Evolutionary conservation across 2,888 invertebrate species (phyloP).

Genomic region (Diloba caeruleocephala): DNA sequence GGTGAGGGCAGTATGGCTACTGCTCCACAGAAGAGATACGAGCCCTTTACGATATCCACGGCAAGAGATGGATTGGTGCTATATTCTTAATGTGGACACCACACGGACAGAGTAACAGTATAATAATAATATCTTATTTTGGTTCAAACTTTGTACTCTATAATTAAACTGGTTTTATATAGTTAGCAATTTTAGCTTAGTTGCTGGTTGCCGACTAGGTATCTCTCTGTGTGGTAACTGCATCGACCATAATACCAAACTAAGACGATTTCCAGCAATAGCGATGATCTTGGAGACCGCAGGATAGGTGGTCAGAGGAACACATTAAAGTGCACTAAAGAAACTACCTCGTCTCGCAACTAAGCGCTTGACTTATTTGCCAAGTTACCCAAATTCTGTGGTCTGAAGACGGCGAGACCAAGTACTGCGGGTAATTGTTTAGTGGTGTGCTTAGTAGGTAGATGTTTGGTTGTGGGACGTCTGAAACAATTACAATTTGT

Average conservation of each 20-base stretch:
- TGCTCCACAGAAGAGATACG: too few relatives aligned
- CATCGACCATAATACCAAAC: conserved; percentile 34
- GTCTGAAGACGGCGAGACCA: conserved; percentile 41
- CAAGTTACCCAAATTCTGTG: conserved; percentile 57
- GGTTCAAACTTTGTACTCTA: too few relatives aligned
- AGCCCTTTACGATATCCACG: too few relatives aligned
- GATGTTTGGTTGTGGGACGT: conserved; percentile 9
- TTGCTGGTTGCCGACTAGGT: neutral
- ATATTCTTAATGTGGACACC: too few relatives aligned
- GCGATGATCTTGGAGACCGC: conserved; percentile 45
- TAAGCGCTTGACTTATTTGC: conserved; percentile 66
- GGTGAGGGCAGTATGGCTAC: too few relatives aligned
- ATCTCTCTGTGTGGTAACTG: conserved; percentile 14
- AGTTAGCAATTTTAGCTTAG: neutral
- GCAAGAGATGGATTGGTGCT: too few relatives aligned
- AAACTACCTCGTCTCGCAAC: conserved; percentile 67
- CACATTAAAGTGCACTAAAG: conserved; percentile 83
- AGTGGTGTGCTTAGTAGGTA: conserved; percentile 42
- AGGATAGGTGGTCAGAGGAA: conserved; percentile 55
- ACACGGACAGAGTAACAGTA: too few relatives aligned
- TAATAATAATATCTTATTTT: too few relatives aligned
- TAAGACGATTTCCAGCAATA: conserved; percentile 36
- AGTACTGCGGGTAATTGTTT: conserved; percentile 54
- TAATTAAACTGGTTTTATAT: too few relatives aligned
- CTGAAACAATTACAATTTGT: neutral